phyloP scores from a whole-genome alignment of 1,140 invertebrate genomes.

The silkworm (Bombyx mori) region ASM3026992v2 NC_085133.1:8110501-8111000 shows the following conservation, averaged over 20 bases:
- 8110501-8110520: no score
- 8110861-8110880: no score
- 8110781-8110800: no score
- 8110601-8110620: constrained; percentile 34
- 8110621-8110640: constrained; percentile 27
- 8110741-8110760: not conserved
- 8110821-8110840: not conserved
- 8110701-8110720: no score
- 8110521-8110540: no score
- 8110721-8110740: no score
- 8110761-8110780: not conserved
- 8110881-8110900: constrained; percentile 74
- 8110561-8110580: not conserved
- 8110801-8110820: no score
- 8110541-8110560: no score
- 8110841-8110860: no score
- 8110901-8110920: constrained; percentile 99
- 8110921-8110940: constrained; percentile 98
- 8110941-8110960: constrained; percentile 96
- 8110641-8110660: no score
- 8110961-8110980: constrained; percentile 96
- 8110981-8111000: constrained; percentile 85
- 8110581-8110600: not conserved
- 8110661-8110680: constrained; percentile 32
- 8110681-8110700: no score